These are phyloP conservation scores for Hyperoplus immaculatus DNA, from an alignment of 2,797 vertebrate genomes.

Conservation along the genomic window DNA sequence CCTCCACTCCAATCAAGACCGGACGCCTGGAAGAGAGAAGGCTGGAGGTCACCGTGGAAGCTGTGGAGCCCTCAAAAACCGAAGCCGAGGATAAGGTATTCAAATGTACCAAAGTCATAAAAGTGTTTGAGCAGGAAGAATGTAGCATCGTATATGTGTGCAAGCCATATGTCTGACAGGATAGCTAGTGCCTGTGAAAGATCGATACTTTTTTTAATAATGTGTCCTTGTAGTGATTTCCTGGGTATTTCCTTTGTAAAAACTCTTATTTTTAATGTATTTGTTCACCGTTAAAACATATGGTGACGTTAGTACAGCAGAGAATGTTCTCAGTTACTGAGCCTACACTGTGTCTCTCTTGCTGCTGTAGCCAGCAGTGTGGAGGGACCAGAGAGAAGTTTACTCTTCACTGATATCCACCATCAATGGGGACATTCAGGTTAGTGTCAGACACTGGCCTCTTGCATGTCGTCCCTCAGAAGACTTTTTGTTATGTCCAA, in stretches of 20 bases:
- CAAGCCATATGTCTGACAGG: not conserved
- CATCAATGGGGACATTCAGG: slow-evolving; percentile 92
- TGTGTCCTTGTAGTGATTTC: slow-evolving; percentile 13
- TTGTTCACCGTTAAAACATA: not conserved
- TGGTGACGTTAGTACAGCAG: slow-evolving; percentile 28
- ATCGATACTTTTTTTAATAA: slow-evolving; percentile 10
- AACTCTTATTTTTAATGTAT: not conserved
- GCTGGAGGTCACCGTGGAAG: slow-evolving; percentile 83
- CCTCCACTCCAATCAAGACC: slow-evolving; percentile 78
- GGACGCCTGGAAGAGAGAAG: slow-evolving; percentile 77
- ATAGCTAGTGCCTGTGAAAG: not conserved
- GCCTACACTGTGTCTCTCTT: slow-evolving; percentile 80
- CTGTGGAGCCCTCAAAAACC: slow-evolving; percentile 79
- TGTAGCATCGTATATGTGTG: not conserved
- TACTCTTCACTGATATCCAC: slow-evolving; percentile 84
- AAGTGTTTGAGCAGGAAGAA: not conserved
- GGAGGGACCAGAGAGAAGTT: slow-evolving; percentile 86
- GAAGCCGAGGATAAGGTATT: slow-evolving; percentile 86
- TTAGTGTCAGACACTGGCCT: slow-evolving; percentile 83
- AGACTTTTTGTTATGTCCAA: slow-evolving; percentile 11
- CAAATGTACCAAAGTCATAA: not conserved
- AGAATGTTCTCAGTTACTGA: slow-evolving; percentile 56
- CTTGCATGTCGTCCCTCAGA: slow-evolving; percentile 31
- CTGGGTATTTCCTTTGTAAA: slow-evolving; percentile 1
- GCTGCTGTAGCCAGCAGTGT: slow-evolving; percentile 89